Base-by-base conservation (phyloP, 2,888 invertebrate genomes). In the Meta bourneti region DNA sequence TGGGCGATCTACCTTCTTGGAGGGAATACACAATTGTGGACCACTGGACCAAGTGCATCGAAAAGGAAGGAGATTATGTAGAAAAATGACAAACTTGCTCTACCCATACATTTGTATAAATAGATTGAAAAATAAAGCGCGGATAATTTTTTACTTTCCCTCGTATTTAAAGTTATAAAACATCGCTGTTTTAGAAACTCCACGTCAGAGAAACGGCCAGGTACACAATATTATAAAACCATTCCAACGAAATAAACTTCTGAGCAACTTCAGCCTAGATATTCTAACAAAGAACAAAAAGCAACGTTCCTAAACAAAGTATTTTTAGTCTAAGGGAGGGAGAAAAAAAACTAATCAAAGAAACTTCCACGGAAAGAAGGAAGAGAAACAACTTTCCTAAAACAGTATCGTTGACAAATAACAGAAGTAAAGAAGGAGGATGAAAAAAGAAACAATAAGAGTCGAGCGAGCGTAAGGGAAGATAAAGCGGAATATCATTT, bases 401-500 rank as follows among this genome's bases (percentile, higher is more conserved):
- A 78, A 61, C 20, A 70, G 69, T 48, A 61, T 61, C 61, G 61
- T 61, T 61, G 61, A 61, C 61, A 61, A 61, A 61, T 61, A 82
- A 77, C 48, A 54, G 69, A 79, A 71, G 69, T 20, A 74, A 81
- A 88, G 20, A 82, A 34, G 34, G 34, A 34, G 34, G 34, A 74
- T 61, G 19, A 54, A 74, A 74, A 20, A 80, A 75, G 16, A 75
- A 77, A 89, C 75, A 72, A 82, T 77, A 77, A 77, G 74, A 81
- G 19, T 70, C 69, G 54, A 81, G 61, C 61, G 74, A 48, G 81
- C 75, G 75, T 61, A 81, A 34, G 61, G 70, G 19, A 74, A 91
- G 90, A 86, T 86, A 91, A 82, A 86, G 81, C 86, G 77, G 81
- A 86, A 80, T 86, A 91, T 91, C 90, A 91, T 91, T 91, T 91